Percentiles rank a stretch among this genome's conserved stretches.
Evolutionary conservation across 1,140 invertebrate species (phyloP).

Genomic region (Cardiocondyla obscurior): DNA sequence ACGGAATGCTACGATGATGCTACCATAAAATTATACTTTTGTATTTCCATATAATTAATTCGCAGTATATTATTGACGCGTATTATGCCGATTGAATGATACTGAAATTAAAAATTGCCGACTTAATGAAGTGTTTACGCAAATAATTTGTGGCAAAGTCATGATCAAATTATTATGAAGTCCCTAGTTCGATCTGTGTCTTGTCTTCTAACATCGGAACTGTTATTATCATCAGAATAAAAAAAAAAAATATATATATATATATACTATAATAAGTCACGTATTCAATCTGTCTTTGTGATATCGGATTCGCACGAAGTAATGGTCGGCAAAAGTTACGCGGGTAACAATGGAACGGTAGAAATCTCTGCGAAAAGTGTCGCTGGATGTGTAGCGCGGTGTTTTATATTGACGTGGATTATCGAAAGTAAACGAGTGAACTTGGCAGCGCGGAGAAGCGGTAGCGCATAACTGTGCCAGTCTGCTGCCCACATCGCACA

Average conservation of each 20-base stretch:
- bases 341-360: slow-evolving; percentile 6
- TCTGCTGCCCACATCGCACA: slow-evolving; percentile 52
- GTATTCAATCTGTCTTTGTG: neutral
- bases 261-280: neutral
- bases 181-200: neutral
- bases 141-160: neutral
- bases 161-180: neutral
- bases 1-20: neutral
- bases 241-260: too few species aligned
- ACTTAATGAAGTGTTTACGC: slow-evolving; percentile 11
- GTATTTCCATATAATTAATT: neutral
- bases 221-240: neutral
- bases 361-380: slow-evolving; percentile 11
- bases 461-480: slow-evolving; percentile 58
- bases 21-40: slow-evolving; percentile 17
- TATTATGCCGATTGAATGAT: neutral
- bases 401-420: slow-evolving; percentile 37
- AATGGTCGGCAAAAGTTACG: neutral
- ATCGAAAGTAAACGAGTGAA: slow-evolving; percentile 64
- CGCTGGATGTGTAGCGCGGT: slow-evolving; percentile 22
- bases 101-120: neutral
- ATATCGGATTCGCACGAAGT: neutral
- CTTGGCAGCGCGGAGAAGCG: slow-evolving; percentile 59
- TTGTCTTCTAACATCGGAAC: neutral
- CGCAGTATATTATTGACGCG: neutral